A percentile compares a stretch with the other conserved stretches of the same genome.
Evolutionary conservation across 2,113 vertebrate species (phyloP).

Genomic region (Enhydra lutris): DNA sequence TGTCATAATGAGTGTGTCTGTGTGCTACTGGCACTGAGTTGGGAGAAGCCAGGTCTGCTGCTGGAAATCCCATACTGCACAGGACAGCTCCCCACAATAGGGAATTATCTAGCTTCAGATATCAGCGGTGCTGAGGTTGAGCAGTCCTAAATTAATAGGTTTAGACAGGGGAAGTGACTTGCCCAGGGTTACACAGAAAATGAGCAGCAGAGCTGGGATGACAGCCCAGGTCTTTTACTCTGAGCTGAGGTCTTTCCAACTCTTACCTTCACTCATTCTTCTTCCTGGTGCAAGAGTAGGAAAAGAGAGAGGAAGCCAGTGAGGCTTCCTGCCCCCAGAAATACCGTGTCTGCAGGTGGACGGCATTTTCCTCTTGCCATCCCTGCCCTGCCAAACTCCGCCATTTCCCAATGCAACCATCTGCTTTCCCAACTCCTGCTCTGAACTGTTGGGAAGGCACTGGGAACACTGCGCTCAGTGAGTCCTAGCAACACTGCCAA

Average conservation of each 20-base stretch:
- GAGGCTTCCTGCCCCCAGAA: not conserved
- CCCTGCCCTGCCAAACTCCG: not conserved
- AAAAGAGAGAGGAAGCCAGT: not conserved
- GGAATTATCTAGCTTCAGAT: not conserved
- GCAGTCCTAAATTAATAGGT: not conserved
- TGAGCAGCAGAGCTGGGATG: not conserved
- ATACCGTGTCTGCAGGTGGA: not conserved
- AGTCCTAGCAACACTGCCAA: not conserved
- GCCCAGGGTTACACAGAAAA: not conserved
- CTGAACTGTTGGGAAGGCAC: not conserved
- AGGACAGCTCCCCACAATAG: not conserved
- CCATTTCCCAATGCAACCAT: constrained; percentile 35
- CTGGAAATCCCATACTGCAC: not conserved
- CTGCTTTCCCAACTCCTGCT: constrained; percentile 42
- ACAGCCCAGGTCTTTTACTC: not conserved
- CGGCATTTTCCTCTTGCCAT: not conserved
- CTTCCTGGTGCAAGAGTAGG: not conserved
- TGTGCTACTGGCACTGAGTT: not conserved
- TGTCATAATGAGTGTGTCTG: not conserved
- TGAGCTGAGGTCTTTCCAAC: not conserved
- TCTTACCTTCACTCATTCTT: not conserved
- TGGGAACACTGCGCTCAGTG: not conserved
- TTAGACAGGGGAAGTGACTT: not conserved
- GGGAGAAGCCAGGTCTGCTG: not conserved
- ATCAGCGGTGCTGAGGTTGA: not conserved